Evolutionary conservation across 2,797 vertebrate genomes (phyloP), one percentile per base, ranked within the genome.

Genomic region (Parauchenoglanis ngamensis): DNA sequence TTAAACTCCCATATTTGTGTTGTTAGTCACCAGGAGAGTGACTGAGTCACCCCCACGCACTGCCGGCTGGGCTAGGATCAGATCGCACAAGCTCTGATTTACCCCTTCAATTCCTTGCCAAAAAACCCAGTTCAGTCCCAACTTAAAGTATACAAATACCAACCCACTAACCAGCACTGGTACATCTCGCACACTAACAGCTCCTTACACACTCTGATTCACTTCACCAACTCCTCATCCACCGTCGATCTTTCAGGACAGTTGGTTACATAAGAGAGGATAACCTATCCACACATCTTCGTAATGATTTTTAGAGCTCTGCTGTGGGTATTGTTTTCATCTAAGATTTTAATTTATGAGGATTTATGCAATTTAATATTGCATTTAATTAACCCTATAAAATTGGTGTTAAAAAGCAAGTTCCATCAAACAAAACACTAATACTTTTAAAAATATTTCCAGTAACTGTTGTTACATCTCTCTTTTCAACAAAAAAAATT

Each of bases 1-100:
- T 90, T 88, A 92, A 94, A 94, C 92, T 92, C 19, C 44, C 95
- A 95, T 96, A 93, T 91, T 89, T 95, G 90, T 91, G 91, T 65
- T 90, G 92, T 96, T 95, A 95, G 93, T 96, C 95, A 96, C 90
- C 31, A 84, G 88, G 91, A 92, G 87, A 85, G 86, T 89, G 49
- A 90, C 92, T 96, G 95, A 96, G 90, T 96, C 96, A 96, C 92
- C 92, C 88, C 84, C 57, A 90, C 92, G 90, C 59, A 90, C 93
- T 93, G 91, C 93, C 90, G 93, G 93, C 72, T 63, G 2, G 49
- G 57, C 82, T 65, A 80, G n/a, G 82, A 79, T 54, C 28, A 88
- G 87, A 80, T 89, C 63, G 28, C 65, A 90, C 76, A 84, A 88
- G 49, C 81, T 72, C 68, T 83, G 85, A 77, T 89, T 89, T 86